phyloP scores from a whole-genome alignment of 1,140 invertebrate species.

The Drosophila willistoni region DNA sequence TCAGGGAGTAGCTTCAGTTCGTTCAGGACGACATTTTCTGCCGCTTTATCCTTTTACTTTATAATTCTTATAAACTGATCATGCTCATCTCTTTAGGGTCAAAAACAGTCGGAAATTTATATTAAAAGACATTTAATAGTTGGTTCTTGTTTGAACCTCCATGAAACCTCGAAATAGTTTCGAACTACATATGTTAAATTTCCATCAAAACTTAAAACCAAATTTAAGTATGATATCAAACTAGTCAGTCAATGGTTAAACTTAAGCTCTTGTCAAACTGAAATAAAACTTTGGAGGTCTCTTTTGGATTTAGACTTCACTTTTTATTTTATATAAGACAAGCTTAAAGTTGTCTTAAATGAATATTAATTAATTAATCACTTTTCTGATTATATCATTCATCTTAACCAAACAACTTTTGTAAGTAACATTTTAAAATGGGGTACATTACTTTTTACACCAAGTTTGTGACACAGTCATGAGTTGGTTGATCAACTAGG shows the following conservation, averaged over 20 bases:
- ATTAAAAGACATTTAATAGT: too few species aligned
- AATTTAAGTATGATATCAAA: background rate
- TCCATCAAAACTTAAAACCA: background rate
- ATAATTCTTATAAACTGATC: too few species aligned
- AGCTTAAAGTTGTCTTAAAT: conserved; percentile 4
- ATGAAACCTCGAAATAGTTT: too few species aligned
- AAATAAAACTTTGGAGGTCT: background rate
- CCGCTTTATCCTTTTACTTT: too few species aligned
- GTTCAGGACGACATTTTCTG: too few species aligned
- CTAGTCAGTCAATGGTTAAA: background rate
- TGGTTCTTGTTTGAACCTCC: too few species aligned
- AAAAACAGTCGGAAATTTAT: too few species aligned
- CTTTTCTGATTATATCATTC: conserved; percentile 21
- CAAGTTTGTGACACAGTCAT: background rate
- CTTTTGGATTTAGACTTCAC: background rate
- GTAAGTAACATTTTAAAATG: background rate
- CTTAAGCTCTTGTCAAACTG: background rate
- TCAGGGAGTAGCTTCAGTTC: too few species aligned
- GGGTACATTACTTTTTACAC: background rate
- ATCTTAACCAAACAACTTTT: conserved; percentile 13
- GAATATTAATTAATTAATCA: conserved; percentile 14
- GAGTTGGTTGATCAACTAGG: too few species aligned
- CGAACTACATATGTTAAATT: too few species aligned
- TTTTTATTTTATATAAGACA: conserved; percentile 5
- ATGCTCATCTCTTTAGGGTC: too few species aligned